Evolutionary conservation across 2,797 vertebrate genomes (phyloP), one percentile per base, ranked within the genome.

Genomic region (Lacerta viridis): DNA sequence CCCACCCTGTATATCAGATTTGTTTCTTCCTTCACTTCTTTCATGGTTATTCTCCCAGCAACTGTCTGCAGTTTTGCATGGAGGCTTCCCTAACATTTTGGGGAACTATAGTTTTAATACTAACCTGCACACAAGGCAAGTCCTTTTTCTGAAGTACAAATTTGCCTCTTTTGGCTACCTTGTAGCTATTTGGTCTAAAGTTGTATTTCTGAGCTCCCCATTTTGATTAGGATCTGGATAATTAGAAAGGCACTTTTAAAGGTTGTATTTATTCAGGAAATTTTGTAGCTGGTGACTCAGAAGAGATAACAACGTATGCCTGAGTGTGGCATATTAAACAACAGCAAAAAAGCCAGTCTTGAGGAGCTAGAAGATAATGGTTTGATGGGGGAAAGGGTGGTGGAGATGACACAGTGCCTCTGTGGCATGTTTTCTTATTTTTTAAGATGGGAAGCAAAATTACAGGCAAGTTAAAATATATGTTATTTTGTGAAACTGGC

Each of bases 221-320:
- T 81, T 87, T 81, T 61, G 50, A 80, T 41, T 61, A 5, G 39
- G 6, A 39, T 36, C 71, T 61, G 18, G 25, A 29, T 39, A 13
- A 18, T 59, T 36, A 25, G 25, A 55, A 87, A 80, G 46, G 66
- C 20, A 71, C 2, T 50, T 80, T 80, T 80, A 80, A n/a, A 17
- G 43, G 5, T 43, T 61, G 11, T 18, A 80, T 80, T 61, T 80
- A 79, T 86, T 80, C 43, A 72, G 68, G 27, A 71, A 87, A 75
- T 39, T 75, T 50, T 72, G n/a, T 29, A 23, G 68, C 23, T 72
- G 29, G 41, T 66, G 10, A 77, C 20, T 43, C 13, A 64, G n/a
- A 78, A 29, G 10, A 27, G 27, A 46, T 17, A 66, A 85, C 17
- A 41, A 76, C 46, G 46, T 46, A 8, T 20, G 46, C 29, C 10